phyloP scores from a whole-genome alignment of 2,797 vertebrate genomes.

The Coregonus suidteri region DNA sequence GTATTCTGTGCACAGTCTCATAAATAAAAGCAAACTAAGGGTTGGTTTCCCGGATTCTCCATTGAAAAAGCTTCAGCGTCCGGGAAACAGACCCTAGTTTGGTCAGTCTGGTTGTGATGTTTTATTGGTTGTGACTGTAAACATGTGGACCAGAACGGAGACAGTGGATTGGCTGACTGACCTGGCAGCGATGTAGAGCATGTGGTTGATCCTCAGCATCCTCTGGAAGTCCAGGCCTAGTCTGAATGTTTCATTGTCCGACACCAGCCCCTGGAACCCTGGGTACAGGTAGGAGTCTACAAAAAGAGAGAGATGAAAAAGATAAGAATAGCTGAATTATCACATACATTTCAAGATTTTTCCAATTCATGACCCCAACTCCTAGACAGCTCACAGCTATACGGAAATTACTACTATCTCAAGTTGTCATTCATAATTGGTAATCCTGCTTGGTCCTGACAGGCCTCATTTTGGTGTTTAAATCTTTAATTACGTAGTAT shows the following conservation, averaged over 20 bases:
- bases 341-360: neutral
- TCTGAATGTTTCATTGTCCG: conserved; percentile 87
- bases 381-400: no score
- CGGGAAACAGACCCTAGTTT: neutral
- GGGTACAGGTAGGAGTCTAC: conserved; percentile 88
- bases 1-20: neutral
- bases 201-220: conserved; percentile 91
- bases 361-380: no score
- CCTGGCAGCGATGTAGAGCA: conserved; percentile 94
- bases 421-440: neutral
- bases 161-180: conserved; percentile 54
- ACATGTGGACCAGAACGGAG: neutral
- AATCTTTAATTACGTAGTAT: neutral
- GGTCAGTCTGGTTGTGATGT: no score
- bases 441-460: neutral
- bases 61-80: neutral
- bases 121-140: neutral
- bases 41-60: neutral
- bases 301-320: neutral
- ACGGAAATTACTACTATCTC: no score
- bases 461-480: neutral
- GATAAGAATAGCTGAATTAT: neutral
- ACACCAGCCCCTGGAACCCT: conserved; percentile 87
- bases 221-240: conserved; percentile 93
- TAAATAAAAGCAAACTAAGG: conserved; percentile 1